Evolutionary conservation across 2,113 vertebrate genomes (phyloP).

Genomic region (Tetrao urogallus): DNA sequence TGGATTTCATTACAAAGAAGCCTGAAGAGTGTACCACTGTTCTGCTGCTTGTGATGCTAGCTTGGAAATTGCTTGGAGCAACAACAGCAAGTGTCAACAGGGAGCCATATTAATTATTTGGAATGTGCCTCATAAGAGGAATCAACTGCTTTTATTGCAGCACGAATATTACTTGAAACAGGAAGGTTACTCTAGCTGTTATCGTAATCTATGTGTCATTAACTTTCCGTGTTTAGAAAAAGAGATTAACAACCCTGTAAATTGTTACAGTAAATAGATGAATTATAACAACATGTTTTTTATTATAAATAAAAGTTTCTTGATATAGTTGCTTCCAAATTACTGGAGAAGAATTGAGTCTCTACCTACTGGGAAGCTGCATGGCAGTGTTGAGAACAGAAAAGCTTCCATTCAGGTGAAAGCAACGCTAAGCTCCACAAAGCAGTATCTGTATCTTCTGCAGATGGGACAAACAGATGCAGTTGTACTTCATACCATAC

Average conservation of each 20-base stretch:
- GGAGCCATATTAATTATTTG: constrained; percentile 85
- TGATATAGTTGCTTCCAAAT: background rate
- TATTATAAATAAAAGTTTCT: constrained; percentile 58
- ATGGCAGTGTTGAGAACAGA: background rate
- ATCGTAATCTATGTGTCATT: constrained; percentile 80
- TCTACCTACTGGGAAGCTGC: background rate
- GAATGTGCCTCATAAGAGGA: constrained; percentile 82
- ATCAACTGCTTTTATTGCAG: constrained; percentile 79
- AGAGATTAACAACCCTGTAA: constrained; percentile 78
- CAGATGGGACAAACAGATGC: background rate
- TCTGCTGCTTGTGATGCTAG: constrained; percentile 45
- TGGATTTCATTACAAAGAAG: constrained; percentile 66
- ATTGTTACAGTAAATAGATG: constrained; percentile 72
- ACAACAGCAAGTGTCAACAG: constrained; percentile 74
- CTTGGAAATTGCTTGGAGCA: constrained; percentile 72
- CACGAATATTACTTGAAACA: constrained; percentile 77
- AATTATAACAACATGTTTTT: constrained; percentile 64
- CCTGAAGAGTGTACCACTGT: constrained; percentile 4
- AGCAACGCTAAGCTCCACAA: background rate
- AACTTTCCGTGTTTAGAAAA: constrained; percentile 79
- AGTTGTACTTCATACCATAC: background rate
- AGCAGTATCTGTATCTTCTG: background rate
- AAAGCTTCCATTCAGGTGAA: background rate
- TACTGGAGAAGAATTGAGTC: background rate
- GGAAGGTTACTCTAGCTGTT: constrained; percentile 80